Percentiles rank a stretch among this genome's conserved stretches.
Conservation (phyloP, 2,113 vertebrate genomes). For the Myxocyprinus asiaticus region DNA sequence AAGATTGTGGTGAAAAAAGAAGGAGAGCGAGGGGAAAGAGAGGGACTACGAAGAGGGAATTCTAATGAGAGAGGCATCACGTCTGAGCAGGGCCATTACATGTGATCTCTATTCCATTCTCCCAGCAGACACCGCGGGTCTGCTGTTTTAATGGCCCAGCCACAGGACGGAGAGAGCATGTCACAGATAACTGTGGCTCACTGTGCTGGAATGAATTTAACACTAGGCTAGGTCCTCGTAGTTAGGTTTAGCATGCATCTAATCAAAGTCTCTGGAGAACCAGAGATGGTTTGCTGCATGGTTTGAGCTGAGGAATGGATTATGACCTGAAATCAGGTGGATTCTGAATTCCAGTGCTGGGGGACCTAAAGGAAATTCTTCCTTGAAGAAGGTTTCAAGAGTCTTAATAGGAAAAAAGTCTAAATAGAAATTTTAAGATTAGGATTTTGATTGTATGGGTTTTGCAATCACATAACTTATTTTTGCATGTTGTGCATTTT, state of each 20-base stretch:
- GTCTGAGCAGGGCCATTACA: slow-evolving; percentile 53
- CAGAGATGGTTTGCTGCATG: slow-evolving; percentile 44
- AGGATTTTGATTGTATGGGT: no score
- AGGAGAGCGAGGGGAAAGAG: slow-evolving; percentile 43
- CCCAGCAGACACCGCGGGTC: slow-evolving; percentile 42
- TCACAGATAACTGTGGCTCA: slow-evolving; percentile 53
- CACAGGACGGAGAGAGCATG: slow-evolving; percentile 52
- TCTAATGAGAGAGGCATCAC: slow-evolving; percentile 57
- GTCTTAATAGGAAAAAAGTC: no score
- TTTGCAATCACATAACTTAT: no score
- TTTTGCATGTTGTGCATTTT: no score
- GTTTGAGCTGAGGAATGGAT: slow-evolving; percentile 34
- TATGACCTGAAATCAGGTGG: slow-evolving; percentile 18
- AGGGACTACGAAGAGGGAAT: slow-evolving; percentile 54
- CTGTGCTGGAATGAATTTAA: slow-evolving; percentile 43
- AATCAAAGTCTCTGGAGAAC: slow-evolving; percentile 48
- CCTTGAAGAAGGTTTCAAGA: no score
- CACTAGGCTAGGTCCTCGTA: slow-evolving; percentile 34
- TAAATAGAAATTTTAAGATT: no score
- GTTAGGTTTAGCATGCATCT: slow-evolving; percentile 45
- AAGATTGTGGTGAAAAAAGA: slow-evolving; percentile 57
- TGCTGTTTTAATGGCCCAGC: slow-evolving; percentile 48
- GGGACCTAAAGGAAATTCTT: neutral
- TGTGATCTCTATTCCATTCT: slow-evolving; percentile 59
- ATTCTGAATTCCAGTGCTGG: neutral